These are phyloP conservation scores for Aphelenchoides fujianensis DNA, from an alignment of 1,140 invertebrate genomes.

Conservation along the genomic window DNA sequence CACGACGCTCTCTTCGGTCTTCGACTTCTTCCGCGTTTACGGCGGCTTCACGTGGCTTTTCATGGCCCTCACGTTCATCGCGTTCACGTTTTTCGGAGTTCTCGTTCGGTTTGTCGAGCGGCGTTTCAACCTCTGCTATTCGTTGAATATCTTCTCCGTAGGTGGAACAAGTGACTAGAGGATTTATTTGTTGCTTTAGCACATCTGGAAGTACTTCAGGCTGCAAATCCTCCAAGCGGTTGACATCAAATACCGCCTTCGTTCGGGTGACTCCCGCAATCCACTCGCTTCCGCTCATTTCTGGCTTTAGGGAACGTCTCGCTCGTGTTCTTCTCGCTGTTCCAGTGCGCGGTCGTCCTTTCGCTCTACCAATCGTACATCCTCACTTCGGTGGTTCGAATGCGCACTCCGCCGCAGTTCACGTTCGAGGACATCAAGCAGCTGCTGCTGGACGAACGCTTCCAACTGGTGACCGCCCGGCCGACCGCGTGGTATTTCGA, in stretches of 20 bases:
- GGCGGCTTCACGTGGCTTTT: not conserved
- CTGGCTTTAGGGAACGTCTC: not conserved
- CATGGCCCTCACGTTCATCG: not conserved
- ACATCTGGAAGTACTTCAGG: not conserved
- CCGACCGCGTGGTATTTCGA: constrained; percentile 5
- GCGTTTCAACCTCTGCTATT: not conserved
- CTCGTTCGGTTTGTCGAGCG: not conserved
- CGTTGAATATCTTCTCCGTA: not conserved
- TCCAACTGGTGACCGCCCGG: not conserved
- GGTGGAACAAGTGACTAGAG: not conserved
- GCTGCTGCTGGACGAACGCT: not conserved
- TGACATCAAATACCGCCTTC: not conserved
- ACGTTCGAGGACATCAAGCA: not conserved
- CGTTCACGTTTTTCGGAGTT: not conserved
- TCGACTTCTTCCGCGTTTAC: constrained; percentile 15
- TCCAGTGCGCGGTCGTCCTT: not conserved
- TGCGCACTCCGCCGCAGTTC: not conserved
- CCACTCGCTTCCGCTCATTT: not conserved
- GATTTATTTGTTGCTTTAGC: not conserved
- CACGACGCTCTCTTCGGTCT: not conserved
- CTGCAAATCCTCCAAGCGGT: not conserved
- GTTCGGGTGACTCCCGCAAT: not conserved
- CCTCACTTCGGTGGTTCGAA: not conserved
- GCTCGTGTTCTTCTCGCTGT: not conserved
- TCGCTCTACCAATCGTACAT: not conserved